These are phyloP conservation scores for Salvelinus sp. DNA, from an alignment of 2,113 vertebrate species.

Conservation along the genomic window DNA sequence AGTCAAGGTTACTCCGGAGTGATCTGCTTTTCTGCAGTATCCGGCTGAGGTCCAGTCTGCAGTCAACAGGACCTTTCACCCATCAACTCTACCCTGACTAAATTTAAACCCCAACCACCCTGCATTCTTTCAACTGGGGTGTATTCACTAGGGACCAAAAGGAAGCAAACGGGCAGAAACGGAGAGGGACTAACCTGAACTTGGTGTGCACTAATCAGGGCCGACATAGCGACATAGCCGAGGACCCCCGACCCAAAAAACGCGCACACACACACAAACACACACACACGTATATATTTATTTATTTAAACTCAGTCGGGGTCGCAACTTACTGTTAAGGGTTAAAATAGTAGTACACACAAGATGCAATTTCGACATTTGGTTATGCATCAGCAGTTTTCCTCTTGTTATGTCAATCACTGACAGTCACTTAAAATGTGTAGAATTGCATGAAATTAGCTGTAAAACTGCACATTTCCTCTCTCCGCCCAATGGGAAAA, in stretches of 20 bases:
- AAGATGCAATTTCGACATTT: too few relatives aligned
- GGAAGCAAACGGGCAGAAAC: neutral
- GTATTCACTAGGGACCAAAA: neutral
- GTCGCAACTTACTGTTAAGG: too few relatives aligned
- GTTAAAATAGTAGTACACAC: too few relatives aligned
- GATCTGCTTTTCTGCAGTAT: constrained; percentile 58
- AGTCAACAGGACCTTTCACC: constrained; percentile 52
- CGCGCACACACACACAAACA: neutral
- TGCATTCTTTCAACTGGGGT: neutral
- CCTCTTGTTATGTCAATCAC: too few relatives aligned
- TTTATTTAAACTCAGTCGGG: too few relatives aligned
- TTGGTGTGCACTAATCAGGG: too few relatives aligned
- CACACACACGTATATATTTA: neutral
- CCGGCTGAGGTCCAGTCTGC: constrained; percentile 47
- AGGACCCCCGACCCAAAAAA: neutral
- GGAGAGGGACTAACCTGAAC: neutral
- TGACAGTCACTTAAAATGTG: too few relatives aligned
- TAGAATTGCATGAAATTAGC: too few relatives aligned
- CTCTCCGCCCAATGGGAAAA: too few relatives aligned
- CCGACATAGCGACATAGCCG: neutral
- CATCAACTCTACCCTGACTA: constrained; percentile 24
- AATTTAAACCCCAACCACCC: neutral
- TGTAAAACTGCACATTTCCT: too few relatives aligned
- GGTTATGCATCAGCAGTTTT: too few relatives aligned
- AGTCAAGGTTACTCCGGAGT: constrained; percentile 58